A percentile compares a stretch with the other conserved stretches of the same genome.
These are phyloP conservation scores for Cephus pulcher DNA, from an alignment of 2,888 invertebrate genomes.

Conservation along the genomic window DNA sequence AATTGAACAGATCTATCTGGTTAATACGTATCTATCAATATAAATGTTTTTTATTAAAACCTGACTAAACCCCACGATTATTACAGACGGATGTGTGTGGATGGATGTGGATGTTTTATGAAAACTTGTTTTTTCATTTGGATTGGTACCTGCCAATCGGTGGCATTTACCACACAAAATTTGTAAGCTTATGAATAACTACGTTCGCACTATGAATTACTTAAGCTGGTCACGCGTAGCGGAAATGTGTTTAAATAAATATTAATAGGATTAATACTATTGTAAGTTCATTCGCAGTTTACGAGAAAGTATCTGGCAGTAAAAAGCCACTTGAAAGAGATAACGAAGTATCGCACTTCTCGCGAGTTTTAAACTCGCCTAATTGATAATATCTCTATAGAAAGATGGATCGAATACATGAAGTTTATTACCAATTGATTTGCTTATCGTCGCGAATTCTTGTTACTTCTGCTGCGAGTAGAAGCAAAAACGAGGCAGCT, in stretches of 20 bases:
- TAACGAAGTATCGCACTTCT: background rate
- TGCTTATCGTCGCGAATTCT: background rate
- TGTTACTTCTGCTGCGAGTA: slow-evolving; percentile 30
- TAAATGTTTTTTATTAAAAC: background rate
- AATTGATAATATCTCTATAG: background rate
- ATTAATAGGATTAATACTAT: slow-evolving; percentile 10
- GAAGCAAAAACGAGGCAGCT: slow-evolving; percentile 18
- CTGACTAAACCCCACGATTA: background rate
- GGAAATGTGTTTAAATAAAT: slow-evolving; percentile 4
- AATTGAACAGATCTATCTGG: background rate
- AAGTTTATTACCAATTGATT: background rate
- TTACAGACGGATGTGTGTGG: slow-evolving; percentile 45
- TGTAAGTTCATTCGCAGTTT: slow-evolving; percentile 8
- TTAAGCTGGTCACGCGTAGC: slow-evolving; percentile 4
- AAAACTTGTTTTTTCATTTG: slow-evolving; percentile 8
- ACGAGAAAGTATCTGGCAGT: background rate
- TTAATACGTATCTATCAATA: background rate
- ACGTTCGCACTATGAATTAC: background rate
- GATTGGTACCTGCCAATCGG: background rate
- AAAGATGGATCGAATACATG: background rate
- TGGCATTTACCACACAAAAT: background rate
- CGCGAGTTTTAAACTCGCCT: background rate
- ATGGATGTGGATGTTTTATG: slow-evolving; percentile 34
- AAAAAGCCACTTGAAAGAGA: background rate
- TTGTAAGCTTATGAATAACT: background rate